These are phyloP conservation scores for Drymodes brunneopygia DNA, from an alignment of 2,113 vertebrate species.

Conservation along the genomic window DNA sequence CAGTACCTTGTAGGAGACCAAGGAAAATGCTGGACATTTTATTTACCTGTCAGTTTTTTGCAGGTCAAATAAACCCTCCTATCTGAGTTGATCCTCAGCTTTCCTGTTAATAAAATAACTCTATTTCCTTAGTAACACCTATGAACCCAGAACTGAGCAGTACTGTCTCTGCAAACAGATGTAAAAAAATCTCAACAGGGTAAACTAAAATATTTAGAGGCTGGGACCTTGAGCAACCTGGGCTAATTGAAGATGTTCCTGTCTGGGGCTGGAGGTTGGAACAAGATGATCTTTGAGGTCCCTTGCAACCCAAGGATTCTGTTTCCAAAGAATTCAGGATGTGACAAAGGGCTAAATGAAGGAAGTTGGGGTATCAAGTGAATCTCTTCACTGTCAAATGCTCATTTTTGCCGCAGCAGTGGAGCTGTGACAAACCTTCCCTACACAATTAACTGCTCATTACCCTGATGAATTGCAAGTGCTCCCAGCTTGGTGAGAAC, in stretches of 20 bases:
- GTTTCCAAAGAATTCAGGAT: not conserved
- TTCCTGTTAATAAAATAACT: not conserved
- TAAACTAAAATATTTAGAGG: not conserved
- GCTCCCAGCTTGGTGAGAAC: not conserved
- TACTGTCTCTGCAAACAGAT: not conserved
- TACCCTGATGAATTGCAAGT: not conserved
- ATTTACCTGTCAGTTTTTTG: not conserved
- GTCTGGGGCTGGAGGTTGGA: not conserved
- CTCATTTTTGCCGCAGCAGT: not conserved
- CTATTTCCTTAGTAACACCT: not conserved
- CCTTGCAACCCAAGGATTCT: not conserved
- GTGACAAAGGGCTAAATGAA: not conserved
- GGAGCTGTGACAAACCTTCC: not conserved
- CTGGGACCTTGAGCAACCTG: not conserved
- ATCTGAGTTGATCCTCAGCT: not conserved
- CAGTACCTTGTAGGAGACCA: not conserved
- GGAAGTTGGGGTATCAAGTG: not conserved
- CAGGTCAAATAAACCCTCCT: not conserved
- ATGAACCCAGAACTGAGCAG: not conserved
- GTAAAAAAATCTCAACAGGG: not conserved
- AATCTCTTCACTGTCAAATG: not conserved
- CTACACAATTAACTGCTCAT: slow-evolving; percentile 18
- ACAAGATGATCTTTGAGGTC: not conserved
- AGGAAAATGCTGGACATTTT: not conserved
- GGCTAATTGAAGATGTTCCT: not conserved